Percentiles rank a stretch among this genome's conserved stretches.
These are phyloP conservation scores for Prostheceraeus crozeri DNA, from an alignment of 2,888 invertebrate species.

Conservation along the genomic window DNA sequence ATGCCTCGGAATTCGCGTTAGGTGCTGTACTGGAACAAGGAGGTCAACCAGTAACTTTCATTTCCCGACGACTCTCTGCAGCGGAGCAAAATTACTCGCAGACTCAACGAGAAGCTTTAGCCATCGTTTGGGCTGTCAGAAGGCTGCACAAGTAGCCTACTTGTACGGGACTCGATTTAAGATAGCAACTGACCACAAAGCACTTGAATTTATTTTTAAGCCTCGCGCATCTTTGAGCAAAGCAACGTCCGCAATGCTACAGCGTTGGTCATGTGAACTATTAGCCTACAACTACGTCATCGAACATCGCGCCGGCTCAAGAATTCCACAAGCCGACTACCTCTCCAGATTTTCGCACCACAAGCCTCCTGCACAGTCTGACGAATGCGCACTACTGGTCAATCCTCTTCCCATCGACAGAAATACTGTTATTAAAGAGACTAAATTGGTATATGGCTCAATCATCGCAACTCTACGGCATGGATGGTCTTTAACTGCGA, in stretches of 20 bases:
- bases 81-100: constrained; percentile 14
- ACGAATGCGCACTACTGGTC: constrained; percentile 2
- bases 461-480: neutral
- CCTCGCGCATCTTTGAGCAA: neutral
- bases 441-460: neutral
- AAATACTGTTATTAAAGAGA: neutral
- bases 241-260: constrained; percentile 8
- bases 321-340: constrained; percentile 18
- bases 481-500: constrained; percentile 6
- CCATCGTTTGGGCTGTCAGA: constrained; percentile 6
- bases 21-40: constrained; percentile 11
- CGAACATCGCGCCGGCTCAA: neutral
- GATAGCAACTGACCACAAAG: neutral
- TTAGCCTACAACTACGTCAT: neutral
- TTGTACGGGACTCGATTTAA: neutral
- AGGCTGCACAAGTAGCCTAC: constrained; percentile 16
- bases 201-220: neutral
- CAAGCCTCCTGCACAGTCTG: neutral
- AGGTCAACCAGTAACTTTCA: constrained; percentile 5
- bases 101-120: constrained; percentile 9
- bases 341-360: constrained; percentile 5
- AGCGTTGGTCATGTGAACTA: neutral
- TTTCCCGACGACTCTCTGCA: neutral
- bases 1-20: constrained; percentile 11
- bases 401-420: constrained; percentile 14